Evolutionary conservation across 2,888 invertebrate species (phyloP), one percentile per base, ranked within the genome.

Genomic region (Sesia apiformis): DNA sequence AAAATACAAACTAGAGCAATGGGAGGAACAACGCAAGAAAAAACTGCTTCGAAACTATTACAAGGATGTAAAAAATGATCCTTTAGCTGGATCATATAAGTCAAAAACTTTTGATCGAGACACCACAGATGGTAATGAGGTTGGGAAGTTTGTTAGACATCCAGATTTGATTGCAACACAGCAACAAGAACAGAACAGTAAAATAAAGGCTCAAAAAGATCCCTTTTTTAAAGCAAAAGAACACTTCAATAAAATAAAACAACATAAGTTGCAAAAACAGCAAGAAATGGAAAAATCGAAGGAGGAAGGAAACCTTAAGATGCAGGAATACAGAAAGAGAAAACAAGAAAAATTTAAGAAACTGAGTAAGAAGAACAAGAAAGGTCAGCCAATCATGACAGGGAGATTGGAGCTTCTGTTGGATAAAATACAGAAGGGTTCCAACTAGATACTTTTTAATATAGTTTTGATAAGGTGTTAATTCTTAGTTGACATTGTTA

Each of bases 311-410:
- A 89, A 91, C 55, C 87, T 91, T 68, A 94, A 94, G 6, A 66
- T 94, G 46, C 89, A 90, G 61, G 91, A 91, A 60, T 95, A 94
- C 66, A 93, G 93, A 64, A 90, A 93, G 69, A 93, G 93, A 64
- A 95, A 94, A 64, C 85, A 91, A 52, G 92, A 93, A 52, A 92
- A 91, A 56, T 93, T 91, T 59, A 95, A 94, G 78, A 93, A 92
- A 60, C 79, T 96, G 49, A 94, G 93, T 52, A 93, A 93, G 72
- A 95, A 93, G 72, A 97, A 94, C 0, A 93, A 92, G 65, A 94
- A 92, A 66, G 97, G 97, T 0, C 97, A 97, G 71, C 97, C 97
- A 0, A 84, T 96, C 3, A 96, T 97, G 96, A 94, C 93, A 57
- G 94, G 93, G 54, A 90, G 96, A 63, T 89, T 97, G 71, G 93